Evolutionary conservation across 2,888 invertebrate species (phyloP).

Genomic region (Tanytarsus gracilentus): DNA sequence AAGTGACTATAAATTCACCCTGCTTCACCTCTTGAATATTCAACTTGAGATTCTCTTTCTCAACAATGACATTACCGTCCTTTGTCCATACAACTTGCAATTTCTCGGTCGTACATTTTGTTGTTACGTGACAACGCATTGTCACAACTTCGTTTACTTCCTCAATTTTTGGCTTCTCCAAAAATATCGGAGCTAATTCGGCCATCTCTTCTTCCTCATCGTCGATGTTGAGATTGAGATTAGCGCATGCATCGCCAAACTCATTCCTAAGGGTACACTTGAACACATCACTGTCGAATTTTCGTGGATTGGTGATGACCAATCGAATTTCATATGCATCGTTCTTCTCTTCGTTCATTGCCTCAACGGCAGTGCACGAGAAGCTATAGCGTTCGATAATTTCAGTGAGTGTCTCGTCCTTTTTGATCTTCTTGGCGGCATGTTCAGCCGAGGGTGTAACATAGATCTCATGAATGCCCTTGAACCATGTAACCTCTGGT

Average conservation of each 20-base stretch:
- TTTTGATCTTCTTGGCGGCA: slow-evolving; percentile 74
- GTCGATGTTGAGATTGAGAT: slow-evolving; percentile 93
- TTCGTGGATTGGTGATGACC: slow-evolving; percentile 24
- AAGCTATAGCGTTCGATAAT: slow-evolving; percentile 55
- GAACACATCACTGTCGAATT: slow-evolving; percentile 29
- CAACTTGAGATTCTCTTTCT: slow-evolving; percentile 73
- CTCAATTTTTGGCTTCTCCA: slow-evolving; percentile 79
- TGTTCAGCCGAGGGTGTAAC: slow-evolving; percentile 78
- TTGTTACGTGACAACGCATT: slow-evolving; percentile 78
- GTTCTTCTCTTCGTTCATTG: slow-evolving; percentile 12
- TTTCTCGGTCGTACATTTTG: slow-evolving; percentile 56
- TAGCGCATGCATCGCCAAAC: slow-evolving; percentile 93
- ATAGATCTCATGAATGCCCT: slow-evolving; percentile 45
- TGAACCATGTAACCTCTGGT: slow-evolving; percentile 85
- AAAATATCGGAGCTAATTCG: slow-evolving; percentile 81
- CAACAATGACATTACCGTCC: slow-evolving; percentile 67
- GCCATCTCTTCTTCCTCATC: slow-evolving; percentile 90
- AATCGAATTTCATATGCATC: slow-evolving; percentile 25
- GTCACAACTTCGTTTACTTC: slow-evolving; percentile 76
- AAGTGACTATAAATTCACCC: slow-evolving; percentile 75
- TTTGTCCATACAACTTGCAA: slow-evolving; percentile 77
- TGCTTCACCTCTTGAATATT: slow-evolving; percentile 63
- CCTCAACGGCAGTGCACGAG: slow-evolving; percentile 23
- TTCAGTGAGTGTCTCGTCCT: slow-evolving; percentile 69
- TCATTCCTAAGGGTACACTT: slow-evolving; percentile 86